A percentile compares a stretch with the other conserved stretches of the same genome.
phyloP scores from a whole-genome alignment of 2,113 vertebrate genomes.

The Ceyx melanurus region DNA sequence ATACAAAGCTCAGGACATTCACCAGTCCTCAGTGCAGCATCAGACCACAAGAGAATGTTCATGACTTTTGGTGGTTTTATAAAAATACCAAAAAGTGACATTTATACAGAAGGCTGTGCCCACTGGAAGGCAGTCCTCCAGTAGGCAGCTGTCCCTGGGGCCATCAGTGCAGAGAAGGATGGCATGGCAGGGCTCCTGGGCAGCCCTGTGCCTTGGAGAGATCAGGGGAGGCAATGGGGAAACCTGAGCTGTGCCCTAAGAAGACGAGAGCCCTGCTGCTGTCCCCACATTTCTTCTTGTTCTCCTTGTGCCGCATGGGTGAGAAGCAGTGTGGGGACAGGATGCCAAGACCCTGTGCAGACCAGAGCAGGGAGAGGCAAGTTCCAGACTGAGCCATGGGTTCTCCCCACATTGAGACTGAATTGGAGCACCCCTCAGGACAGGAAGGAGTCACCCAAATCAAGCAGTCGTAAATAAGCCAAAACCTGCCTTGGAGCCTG shows the following conservation, averaged over 20 bases:
- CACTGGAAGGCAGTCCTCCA: background rate
- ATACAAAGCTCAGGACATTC: background rate
- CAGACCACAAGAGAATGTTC: background rate
- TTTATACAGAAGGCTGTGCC: background rate
- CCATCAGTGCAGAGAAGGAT: background rate
- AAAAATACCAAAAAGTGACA: background rate
- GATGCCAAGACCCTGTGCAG: background rate
- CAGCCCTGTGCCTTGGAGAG: background rate
- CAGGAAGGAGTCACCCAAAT: background rate
- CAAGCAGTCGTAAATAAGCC: background rate
- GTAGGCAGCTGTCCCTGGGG: background rate
- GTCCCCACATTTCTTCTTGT: background rate
- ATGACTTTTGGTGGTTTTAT: background rate
- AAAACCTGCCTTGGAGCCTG: background rate
- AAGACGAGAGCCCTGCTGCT: background rate
- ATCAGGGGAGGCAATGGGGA: background rate
- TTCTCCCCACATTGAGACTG: background rate
- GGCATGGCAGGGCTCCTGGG: background rate
- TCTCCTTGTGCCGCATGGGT: background rate
- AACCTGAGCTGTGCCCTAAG: too few relatives aligned
- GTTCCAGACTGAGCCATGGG: background rate
- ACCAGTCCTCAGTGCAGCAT: background rate
- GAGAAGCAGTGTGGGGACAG: background rate
- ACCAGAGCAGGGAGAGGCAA: rapidly evolving
- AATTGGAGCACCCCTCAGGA: background rate